Conservation (phyloP, 2,113 vertebrate species). For the Myotis lucifugus region DNA sequence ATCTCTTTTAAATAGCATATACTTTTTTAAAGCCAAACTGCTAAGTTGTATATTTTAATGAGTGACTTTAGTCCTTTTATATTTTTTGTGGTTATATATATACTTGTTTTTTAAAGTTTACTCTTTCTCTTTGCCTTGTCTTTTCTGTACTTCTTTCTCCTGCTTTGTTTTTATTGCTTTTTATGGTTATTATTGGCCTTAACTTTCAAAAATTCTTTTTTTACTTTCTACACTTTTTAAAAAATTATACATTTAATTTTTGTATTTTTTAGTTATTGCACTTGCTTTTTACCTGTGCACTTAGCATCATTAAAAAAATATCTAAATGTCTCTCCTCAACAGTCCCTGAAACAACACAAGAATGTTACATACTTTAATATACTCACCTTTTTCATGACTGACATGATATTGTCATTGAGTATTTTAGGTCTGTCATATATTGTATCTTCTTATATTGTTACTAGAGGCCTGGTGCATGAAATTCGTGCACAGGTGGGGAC, state of each 20-base stretch:
- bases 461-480: too few species aligned
- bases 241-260: constrained; percentile 1
- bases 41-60: neutral
- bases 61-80: neutral
- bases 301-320: neutral
- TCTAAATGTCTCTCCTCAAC: neutral
- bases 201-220: neutral
- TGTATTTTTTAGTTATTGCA: neutral
- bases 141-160: neutral
- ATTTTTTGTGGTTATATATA: neutral
- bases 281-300: neutral
- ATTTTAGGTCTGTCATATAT: neutral
- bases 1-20: constrained; percentile 13
- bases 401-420: neutral
- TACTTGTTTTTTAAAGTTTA: neutral
- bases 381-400: neutral
- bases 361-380: neutral
- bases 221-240: neutral
- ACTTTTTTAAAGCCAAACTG: neutral
- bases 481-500: too few species aligned
- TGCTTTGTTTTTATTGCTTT: neutral
- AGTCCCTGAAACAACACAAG: neutral
- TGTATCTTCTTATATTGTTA: neutral
- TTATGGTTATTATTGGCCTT: constrained; percentile 6
- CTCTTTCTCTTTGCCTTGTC: neutral